phyloP scores from a whole-genome alignment of 2,113 vertebrate genomes.

The Megaleporinus macrocephalus region DNA sequence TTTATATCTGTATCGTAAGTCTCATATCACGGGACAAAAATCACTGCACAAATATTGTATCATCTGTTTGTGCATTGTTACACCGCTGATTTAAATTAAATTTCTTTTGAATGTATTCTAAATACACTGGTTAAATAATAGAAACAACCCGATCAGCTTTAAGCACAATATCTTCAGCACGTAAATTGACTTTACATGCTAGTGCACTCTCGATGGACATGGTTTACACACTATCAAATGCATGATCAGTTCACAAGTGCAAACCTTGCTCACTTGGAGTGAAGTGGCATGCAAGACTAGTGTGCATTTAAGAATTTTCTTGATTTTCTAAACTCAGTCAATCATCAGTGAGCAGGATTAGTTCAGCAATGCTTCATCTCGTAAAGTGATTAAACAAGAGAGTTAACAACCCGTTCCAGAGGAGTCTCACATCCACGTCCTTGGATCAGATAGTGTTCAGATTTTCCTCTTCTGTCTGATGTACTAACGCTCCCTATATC shows the following conservation, averaged over 20 bases:
- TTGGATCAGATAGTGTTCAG: not conserved
- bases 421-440: not conserved
- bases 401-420: not conserved
- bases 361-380: not conserved
- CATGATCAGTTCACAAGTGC: constrained; percentile 44
- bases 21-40: too few species aligned
- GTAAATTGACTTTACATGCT: constrained; percentile 50
- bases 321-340: not conserved
- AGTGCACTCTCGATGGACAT: constrained; percentile 12
- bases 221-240: constrained; percentile 35
- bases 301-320: constrained; percentile 12
- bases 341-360: not conserved
- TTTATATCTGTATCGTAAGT: too few species aligned
- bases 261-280: constrained; percentile 36
- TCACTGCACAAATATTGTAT: too few species aligned
- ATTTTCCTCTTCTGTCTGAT: not conserved
- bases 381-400: constrained; percentile 4
- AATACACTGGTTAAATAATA: not conserved
- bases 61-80: too few species aligned
- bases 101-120: not conserved
- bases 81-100: not conserved
- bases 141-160: not conserved
- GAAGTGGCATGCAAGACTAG: constrained; percentile 47
- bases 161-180: not conserved
- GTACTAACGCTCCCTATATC: not conserved